A percentile compares a stretch with the other conserved stretches of the same genome.
phyloP scores from a whole-genome alignment of 2,888 invertebrate genomes.

The Icerya purchasi region DNA sequence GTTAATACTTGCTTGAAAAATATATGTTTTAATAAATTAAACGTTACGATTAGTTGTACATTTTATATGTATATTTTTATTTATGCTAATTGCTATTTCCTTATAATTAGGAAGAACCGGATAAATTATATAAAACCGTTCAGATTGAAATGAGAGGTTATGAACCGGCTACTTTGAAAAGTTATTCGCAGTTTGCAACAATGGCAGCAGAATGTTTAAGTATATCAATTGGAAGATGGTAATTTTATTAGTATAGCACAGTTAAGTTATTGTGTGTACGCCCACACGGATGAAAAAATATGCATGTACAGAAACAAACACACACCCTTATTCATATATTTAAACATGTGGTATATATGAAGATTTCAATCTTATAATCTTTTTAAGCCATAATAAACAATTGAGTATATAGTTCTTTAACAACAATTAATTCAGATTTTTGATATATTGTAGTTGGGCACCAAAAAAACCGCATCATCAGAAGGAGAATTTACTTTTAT shows the following conservation, averaged over 20 bases:
- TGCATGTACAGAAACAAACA: neutral
- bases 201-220: conserved; percentile 62
- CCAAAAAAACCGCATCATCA: conserved; percentile 49
- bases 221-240: conserved; percentile 44
- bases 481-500: conserved; percentile 40
- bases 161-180: conserved; percentile 67
- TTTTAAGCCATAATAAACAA: no score
- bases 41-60: neutral
- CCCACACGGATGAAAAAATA: no score
- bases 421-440: conserved; percentile 6
- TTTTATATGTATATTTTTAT: neutral
- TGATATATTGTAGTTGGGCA: conserved; percentile 39
- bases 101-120: conserved; percentile 28
- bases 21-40: neutral
- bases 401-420: neutral
- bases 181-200: conserved; percentile 66
- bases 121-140: conserved; percentile 59
- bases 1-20: neutral
- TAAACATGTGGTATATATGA: neutral
- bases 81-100: no score
- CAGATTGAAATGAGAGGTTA: conserved; percentile 71
- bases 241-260: no score
- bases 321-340: neutral
- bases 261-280: no score
- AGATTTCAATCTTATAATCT: no score